These are phyloP conservation scores for Eriosoma lanigerum DNA, from an alignment of 1,140 invertebrate genomes.

Conservation along the genomic window DNA sequence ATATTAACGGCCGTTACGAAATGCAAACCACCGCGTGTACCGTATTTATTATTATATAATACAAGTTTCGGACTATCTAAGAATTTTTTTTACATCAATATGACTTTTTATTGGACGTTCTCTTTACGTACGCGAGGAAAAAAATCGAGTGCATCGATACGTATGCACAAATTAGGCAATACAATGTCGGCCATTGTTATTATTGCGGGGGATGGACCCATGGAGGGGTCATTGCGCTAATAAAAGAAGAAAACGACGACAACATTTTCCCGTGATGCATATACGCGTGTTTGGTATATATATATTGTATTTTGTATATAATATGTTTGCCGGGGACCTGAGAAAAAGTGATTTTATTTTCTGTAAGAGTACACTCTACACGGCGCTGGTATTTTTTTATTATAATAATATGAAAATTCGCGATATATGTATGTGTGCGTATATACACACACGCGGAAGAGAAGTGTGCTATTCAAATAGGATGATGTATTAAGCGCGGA, in stretches of 20 bases:
- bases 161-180: conserved; percentile 3
- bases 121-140: neutral
- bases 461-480: conserved; percentile 24
- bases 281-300: no score
- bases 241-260: conserved; percentile 4
- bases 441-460: conserved; percentile 6
- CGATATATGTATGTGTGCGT: neutral
- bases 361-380: neutral
- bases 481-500: conserved; percentile 21
- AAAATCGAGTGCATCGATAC: neutral
- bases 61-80: neutral
- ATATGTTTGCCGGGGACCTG: neutral
- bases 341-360: conserved; percentile 7
- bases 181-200: neutral
- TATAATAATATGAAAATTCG: conserved; percentile 26
- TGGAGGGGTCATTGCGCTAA: neutral
- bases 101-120: neutral
- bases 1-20: neutral
- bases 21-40: neutral
- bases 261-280: neutral
- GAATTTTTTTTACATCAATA: neutral
- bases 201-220: neutral
- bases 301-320: no score
- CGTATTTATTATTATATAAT: neutral
- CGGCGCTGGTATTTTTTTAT: conserved; percentile 25